phyloP scores from a whole-genome alignment of 1,140 invertebrate species.

The Zaprionus lachaisei region DNA sequence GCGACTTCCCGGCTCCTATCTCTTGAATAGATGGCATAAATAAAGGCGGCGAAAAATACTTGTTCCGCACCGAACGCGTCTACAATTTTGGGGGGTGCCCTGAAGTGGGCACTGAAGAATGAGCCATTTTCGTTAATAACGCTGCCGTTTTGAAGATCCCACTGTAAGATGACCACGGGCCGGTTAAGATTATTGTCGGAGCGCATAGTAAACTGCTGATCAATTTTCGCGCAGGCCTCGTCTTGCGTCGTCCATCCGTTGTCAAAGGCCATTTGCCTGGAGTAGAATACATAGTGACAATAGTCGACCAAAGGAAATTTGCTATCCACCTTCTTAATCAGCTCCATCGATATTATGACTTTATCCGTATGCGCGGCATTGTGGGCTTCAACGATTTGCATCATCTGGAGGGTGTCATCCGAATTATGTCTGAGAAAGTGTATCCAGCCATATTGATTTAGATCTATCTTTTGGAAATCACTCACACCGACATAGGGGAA shows the following conservation, averaged over 20 bases:
- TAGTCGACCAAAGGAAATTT: slow-evolving; percentile 63
- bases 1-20: slow-evolving; percentile 48
- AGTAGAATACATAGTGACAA: slow-evolving; percentile 88
- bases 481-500: slow-evolving; percentile 87
- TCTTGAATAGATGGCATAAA: slow-evolving; percentile 83
- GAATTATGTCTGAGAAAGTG: slow-evolving; percentile 88
- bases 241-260: slow-evolving; percentile 28
- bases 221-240: slow-evolving; percentile 28
- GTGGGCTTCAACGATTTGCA: slow-evolving; percentile 86
- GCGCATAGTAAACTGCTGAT: slow-evolving; percentile 31
- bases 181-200: slow-evolving; percentile 28
- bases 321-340: slow-evolving; percentile 85
- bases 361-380: slow-evolving; percentile 65
- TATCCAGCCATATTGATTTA: slow-evolving; percentile 88
- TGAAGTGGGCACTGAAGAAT: slow-evolving; percentile 84
- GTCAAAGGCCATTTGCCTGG: slow-evolving; percentile 81
- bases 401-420: slow-evolving; percentile 86
- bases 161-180: slow-evolving; percentile 87
- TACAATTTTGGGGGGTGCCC: slow-evolving; percentile 84
- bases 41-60: slow-evolving; percentile 87
- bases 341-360: slow-evolving; percentile 86
- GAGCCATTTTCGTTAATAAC: slow-evolving; percentile 85
- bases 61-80: slow-evolving; percentile 89
- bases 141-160: slow-evolving; percentile 88
- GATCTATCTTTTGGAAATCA: slow-evolving; percentile 86